Percentiles rank a stretch among this genome's conserved stretches.
phyloP scores from a whole-genome alignment of 1,140 invertebrate species.

The Listronotus oregonensis region DNA sequence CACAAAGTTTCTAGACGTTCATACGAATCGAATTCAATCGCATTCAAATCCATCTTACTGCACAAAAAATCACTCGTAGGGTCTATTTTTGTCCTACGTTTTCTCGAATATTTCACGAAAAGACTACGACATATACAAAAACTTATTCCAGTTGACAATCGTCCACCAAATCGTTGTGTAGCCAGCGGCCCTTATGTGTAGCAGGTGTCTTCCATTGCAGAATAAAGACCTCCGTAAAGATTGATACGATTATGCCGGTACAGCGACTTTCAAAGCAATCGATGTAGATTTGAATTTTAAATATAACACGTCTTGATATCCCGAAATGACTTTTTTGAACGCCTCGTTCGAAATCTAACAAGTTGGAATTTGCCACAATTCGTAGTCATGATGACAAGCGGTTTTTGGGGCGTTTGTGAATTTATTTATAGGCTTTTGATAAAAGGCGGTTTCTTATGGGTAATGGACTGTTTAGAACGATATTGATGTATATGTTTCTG shows the following conservation, averaged over 20 bases:
- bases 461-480: too few species aligned
- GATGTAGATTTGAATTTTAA: slow-evolving; percentile 35
- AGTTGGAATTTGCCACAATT: slow-evolving; percentile 22
- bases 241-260: slow-evolving; percentile 34
- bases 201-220: slow-evolving; percentile 8
- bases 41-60: too few species aligned
- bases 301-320: slow-evolving; percentile 35
- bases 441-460: too few species aligned
- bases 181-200: neutral
- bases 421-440: too few species aligned
- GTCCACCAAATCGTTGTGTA: neutral
- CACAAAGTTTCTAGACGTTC: too few species aligned
- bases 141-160: neutral
- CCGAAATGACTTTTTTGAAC: slow-evolving; percentile 29
- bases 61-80: too few species aligned
- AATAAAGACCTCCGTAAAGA: slow-evolving; percentile 13
- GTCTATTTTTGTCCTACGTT: too few species aligned
- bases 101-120: too few species aligned
- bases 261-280: slow-evolving; percentile 26
- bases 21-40: too few species aligned
- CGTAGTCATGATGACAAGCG: slow-evolving; percentile 16
- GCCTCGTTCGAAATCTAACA: slow-evolving; percentile 21
- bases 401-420: neutral
- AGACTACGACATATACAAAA: too few species aligned
- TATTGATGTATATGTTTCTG: too few species aligned